Percentiles rank a stretch among this genome's conserved stretches.
These are phyloP conservation scores for Corythornis vintsioides DNA, from an alignment of 2,113 vertebrate species.

Conservation along the genomic window DNA sequence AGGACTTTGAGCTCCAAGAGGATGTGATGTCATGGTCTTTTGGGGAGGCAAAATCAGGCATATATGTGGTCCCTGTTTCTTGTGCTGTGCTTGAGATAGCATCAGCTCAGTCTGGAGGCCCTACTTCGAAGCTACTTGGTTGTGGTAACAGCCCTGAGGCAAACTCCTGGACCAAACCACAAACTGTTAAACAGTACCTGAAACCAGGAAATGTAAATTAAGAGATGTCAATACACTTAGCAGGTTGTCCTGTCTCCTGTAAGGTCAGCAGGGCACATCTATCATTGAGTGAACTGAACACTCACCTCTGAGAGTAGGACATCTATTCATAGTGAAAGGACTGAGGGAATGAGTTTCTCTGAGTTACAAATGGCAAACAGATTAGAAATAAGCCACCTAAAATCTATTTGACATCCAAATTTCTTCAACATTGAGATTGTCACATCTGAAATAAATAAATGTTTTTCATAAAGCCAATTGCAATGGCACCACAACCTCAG, in stretches of 20 bases:
- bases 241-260: not conserved
- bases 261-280: not conserved
- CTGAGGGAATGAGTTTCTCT: not conserved
- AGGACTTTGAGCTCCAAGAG: not conserved
- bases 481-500: not conserved
- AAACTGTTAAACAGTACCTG: not conserved
- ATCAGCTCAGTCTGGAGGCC: not conserved
- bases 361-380: not conserved
- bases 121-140: not conserved
- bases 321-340: not conserved
- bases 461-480: not conserved
- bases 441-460: not conserved
- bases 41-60: not conserved
- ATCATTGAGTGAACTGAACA: not conserved
- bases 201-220: not conserved
- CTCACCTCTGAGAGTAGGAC: not conserved
- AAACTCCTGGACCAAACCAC: not conserved
- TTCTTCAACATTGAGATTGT: not conserved
- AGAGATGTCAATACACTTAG: not conserved
- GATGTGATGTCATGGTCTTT: rapidly evolving
- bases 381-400: not conserved
- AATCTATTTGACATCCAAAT: not conserved
- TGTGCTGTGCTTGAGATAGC: not conserved
- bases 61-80: not conserved
- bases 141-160: not conserved